Evolutionary conservation across 2,797 vertebrate genomes (phyloP), one percentile per base, ranked within the genome.

Genomic region (Neosilurus mollespiculum): DNA sequence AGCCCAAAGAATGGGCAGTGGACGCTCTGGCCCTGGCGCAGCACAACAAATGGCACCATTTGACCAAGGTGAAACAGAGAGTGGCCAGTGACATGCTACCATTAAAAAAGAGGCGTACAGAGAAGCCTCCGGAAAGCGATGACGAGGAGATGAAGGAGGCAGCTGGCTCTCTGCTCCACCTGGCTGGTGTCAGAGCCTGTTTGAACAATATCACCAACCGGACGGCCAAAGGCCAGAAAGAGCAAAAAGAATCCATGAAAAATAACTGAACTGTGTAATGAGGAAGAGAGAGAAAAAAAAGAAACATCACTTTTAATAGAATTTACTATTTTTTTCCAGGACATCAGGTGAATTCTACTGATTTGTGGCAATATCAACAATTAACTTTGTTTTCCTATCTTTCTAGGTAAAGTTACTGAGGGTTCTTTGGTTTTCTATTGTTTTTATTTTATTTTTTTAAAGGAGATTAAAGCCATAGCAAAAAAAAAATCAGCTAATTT

Each of bases 311-410:
- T 91, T 91, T 91, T 87, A 89, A 90, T 89, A 89, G 88, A 88
- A 90, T 88, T 89, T 89, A 87, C 91, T 86, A 87, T 95, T 95
- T 89, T 89, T 89, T 96, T 96, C 95, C 95, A 96, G 94, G 95
- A 95, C 95, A 96, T 97, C 96, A 96, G 96, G 96, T 96, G 96
- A 96, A 96, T 95, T 96, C 94, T 94, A 95, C 95, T 95, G 94
- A 96, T 96, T 96, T 96, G 96, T 97, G 95, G 96, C 96, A 96
- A 96, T 96, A 96, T 95, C 95, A 95, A 93, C 94, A 94, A 93
- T 94, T 94, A 91, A 78, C 90, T 94, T 87, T 89, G 89, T 94
- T 91, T 89, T 91, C 88, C 90, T 88, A 85, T 86, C 89, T 92
- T 91, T 92, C 86, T 87, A 84, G 81, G 84, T 89, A 82, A 90